Evolutionary conservation across 2,797 vertebrate species (phyloP).

Genomic region (Spondyliosoma cantharus): DNA sequence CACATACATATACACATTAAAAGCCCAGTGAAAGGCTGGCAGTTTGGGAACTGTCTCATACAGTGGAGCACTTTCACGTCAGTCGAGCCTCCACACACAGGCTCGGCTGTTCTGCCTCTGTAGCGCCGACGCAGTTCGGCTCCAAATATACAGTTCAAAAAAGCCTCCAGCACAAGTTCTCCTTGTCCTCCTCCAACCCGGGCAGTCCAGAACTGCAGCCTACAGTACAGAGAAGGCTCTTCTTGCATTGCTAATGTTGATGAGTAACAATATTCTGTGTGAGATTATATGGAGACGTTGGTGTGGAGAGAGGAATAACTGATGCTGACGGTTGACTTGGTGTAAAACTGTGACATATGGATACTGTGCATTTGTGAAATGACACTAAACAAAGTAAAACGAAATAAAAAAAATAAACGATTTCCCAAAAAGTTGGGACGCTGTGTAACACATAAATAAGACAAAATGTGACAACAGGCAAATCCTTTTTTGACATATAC

Average conservation of each 20-base stretch:
- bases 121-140: slow-evolving; percentile 45
- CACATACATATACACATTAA: slow-evolving; percentile 46
- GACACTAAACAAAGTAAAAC: slow-evolving; percentile 18
- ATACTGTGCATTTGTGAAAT: slow-evolving; percentile 25
- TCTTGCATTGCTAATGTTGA: slow-evolving; percentile 62
- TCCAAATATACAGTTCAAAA: slow-evolving; percentile 74
- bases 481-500: too few relatives aligned
- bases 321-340: slow-evolving; percentile 20
- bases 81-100: slow-evolving; percentile 62
- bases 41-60: slow-evolving; percentile 55
- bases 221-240: slow-evolving; percentile 7
- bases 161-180: slow-evolving; percentile 71
- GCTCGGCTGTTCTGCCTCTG: slow-evolving; percentile 67
- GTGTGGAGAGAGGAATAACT: slow-evolving; percentile 2
- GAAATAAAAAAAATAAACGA: too few relatives aligned
- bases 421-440: too few relatives aligned
- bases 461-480: too few relatives aligned
- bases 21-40: slow-evolving; percentile 42
- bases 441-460: too few relatives aligned
- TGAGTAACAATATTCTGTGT: slow-evolving; percentile 64
- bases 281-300: not conserved
- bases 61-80: slow-evolving; percentile 68
- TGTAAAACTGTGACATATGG: slow-evolving; percentile 5
- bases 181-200: slow-evolving; percentile 62
- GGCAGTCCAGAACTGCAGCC: slow-evolving; percentile 35